Evolutionary conservation across 2,113 vertebrate species (phyloP).

Genomic region (Geococcyx californianus): DNA sequence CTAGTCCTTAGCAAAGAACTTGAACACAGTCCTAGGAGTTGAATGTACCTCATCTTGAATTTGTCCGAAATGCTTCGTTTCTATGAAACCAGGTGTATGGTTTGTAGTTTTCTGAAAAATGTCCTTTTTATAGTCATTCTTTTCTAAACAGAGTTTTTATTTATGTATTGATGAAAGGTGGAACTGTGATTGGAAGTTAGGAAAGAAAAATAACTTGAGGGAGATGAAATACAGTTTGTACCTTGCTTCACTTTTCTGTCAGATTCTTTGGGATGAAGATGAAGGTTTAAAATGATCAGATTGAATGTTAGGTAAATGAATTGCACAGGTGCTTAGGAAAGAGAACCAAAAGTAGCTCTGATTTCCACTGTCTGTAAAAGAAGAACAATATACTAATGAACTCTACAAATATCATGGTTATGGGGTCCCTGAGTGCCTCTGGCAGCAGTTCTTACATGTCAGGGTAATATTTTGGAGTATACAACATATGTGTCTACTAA

Average conservation of each 20-base stretch:
- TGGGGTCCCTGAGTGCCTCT: rapidly evolving
- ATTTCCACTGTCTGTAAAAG: background rate
- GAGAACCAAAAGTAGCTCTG: background rate
- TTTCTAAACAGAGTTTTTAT: background rate
- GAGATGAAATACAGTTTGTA: background rate
- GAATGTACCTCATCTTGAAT: background rate
- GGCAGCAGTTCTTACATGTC: background rate
- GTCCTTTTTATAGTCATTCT: background rate
- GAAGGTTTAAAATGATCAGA: background rate
- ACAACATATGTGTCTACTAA: background rate
- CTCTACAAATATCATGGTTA: rapidly evolving
- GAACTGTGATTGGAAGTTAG: background rate
- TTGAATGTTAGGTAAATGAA: rapidly evolving
- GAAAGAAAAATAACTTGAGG: background rate
- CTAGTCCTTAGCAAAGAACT: background rate
- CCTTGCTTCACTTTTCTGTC: background rate
- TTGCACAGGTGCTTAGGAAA: background rate
- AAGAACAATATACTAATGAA: background rate
- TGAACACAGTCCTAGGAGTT: background rate
- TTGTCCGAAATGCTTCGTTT: background rate
- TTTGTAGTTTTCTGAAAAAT: background rate
- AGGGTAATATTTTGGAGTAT: background rate
- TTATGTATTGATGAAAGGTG: background rate
- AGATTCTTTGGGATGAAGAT: background rate
- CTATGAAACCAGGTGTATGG: background rate